Evolutionary conservation across 2,797 vertebrate genomes (phyloP).

Genomic region (Gambelia wislizenii): DNA sequence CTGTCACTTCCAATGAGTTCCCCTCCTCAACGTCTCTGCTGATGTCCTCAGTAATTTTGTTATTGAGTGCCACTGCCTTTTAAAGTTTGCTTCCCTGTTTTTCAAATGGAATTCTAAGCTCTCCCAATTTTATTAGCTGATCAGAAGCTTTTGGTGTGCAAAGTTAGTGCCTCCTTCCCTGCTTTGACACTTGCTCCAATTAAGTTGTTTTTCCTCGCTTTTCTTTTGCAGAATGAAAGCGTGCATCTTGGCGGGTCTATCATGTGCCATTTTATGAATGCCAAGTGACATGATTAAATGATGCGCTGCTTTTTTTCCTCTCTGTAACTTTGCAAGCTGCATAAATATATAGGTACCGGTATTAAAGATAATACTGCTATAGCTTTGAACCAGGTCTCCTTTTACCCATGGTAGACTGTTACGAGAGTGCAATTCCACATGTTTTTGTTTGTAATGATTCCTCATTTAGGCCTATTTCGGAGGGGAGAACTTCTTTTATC

Average conservation of each 20-base stretch:
- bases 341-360: not conserved
- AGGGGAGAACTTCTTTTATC: not conserved
- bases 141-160: not conserved
- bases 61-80: not conserved
- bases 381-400: not conserved
- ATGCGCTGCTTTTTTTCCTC: not conserved
- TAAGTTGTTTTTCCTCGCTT: not conserved
- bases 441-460: not conserved
- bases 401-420: not conserved
- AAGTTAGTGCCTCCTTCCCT: accelerated
- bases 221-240: constrained; percentile 17
- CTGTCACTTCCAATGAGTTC: not conserved
- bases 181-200: not conserved
- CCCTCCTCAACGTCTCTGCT: not conserved
- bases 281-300: not conserved
- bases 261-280: not conserved
- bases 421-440: not conserved
- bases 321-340: not conserved
- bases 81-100: not conserved
- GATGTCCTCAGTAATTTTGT: accelerated
- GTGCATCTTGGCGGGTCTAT: not conserved
- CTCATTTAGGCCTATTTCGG: not conserved
- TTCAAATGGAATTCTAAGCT: not conserved
- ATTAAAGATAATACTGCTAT: not conserved
- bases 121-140: not conserved